These are phyloP conservation scores for Mastigias papua DNA, from an alignment of 30 jellyfish, hydroid and myxozoan species.

Conservation along the genomic window DNA sequence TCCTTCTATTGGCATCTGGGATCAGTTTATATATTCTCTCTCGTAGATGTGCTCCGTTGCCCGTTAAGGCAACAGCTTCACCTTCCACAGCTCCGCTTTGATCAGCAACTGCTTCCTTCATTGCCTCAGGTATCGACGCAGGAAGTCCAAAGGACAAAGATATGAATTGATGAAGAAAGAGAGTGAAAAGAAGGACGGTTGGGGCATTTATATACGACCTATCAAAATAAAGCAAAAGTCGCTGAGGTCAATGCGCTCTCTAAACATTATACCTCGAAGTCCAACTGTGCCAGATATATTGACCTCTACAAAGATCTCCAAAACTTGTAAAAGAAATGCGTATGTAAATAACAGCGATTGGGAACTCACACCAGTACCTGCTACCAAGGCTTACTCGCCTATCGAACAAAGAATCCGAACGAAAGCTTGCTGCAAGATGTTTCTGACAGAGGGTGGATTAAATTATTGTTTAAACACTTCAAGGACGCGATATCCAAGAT, in stretches of 20 bases:
- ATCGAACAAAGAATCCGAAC: too few relatives aligned
- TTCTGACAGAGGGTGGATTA: too few relatives aligned
- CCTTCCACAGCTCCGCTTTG: not conserved
- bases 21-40: not conserved
- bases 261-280: not conserved
- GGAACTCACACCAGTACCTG: too few relatives aligned
- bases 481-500: too few relatives aligned
- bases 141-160: not conserved
- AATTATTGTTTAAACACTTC: too few relatives aligned
- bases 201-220: not conserved
- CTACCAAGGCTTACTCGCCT: too few relatives aligned
- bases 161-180: not conserved
- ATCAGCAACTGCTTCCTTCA: not conserved
- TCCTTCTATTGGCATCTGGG: constrained; percentile 12
- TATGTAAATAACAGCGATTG: too few relatives aligned
- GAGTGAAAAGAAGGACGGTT: not conserved
- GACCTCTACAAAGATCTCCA: not conserved
- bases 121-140: not conserved
- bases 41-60: not conserved
- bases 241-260: not conserved
- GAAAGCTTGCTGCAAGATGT: too few relatives aligned
- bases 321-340: not conserved
- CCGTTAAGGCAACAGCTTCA: not conserved
- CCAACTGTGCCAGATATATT: not conserved
- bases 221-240: not conserved